phyloP scores from a whole-genome alignment of 2,797 vertebrate genomes.

The Menidia menidia region DNA sequence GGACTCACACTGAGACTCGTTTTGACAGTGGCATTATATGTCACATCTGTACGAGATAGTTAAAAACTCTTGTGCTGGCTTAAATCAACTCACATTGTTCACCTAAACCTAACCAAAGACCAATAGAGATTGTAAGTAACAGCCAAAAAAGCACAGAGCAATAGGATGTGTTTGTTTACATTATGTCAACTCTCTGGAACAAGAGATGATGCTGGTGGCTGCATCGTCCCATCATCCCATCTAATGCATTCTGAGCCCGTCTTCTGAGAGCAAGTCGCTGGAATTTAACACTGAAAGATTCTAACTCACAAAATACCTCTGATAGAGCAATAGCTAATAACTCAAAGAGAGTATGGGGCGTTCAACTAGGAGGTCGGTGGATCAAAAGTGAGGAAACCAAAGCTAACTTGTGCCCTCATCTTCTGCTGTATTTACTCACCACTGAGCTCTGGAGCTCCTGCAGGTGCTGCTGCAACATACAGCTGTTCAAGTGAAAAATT shows the following conservation, averaged over 20 bases:
- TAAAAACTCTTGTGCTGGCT: too few species aligned
- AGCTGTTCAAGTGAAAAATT: not conserved
- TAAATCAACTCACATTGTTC: not conserved
- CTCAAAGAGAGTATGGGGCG: too few species aligned
- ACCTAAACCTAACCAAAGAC: not conserved
- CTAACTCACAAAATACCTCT: not conserved
- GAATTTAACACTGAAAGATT: not conserved
- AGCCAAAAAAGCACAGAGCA: too few species aligned
- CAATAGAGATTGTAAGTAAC: not conserved
- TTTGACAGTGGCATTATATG: too few species aligned
- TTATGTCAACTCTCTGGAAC: not conserved
- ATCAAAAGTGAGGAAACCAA: not conserved
- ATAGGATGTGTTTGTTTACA: not conserved
- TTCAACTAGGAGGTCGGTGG: too few species aligned
- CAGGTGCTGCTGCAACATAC: not conserved
- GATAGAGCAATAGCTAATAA: too few species aligned
- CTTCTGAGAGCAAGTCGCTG: not conserved
- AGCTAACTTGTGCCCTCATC: slow-evolving; percentile 8
- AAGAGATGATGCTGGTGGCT: not conserved
- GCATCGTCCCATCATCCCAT: not conserved
- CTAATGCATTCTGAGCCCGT: not conserved
- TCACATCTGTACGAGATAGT: too few species aligned
- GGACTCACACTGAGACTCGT: too few species aligned
- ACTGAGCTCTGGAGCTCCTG: not conserved
- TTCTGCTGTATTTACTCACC: slow-evolving; percentile 24